Base-by-base conservation (phyloP, 1,140 invertebrate genomes). In the Leptoteleia sp. region DNA sequence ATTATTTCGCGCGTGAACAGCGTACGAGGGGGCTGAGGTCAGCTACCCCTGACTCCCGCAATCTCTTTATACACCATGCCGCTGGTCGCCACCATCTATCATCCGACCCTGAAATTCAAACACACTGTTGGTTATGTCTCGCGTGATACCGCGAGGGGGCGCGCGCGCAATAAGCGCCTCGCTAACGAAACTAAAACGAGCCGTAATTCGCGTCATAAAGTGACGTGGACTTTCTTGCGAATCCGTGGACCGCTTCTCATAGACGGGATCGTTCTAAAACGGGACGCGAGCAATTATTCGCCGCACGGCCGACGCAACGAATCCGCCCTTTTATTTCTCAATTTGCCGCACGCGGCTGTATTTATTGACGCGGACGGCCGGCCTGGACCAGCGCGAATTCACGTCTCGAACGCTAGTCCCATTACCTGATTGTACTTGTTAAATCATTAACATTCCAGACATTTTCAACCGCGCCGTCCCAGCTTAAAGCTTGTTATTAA, bases 41-140 rank as follows among this genome's bases (percentile, higher is more conserved):
- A 90, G 89, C 90, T 90, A 82, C 85, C 89, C 85, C 86, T 83
- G 62, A 88, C 84, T 62, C 86, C 85, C 19, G 85, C 87, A 72
- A 89, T 88, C 80, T 90, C 89, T 75, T 90, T 89, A 85, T 90
- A 90, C 72, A 90, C 89, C 88, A 90, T 89, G 37, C 84, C 87
- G 85, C 81, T 85, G 80, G 83, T 85, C 43, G 83, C 86, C 59
- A 88, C 83, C 86, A 88, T 88, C 81, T 85, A 83, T 81, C 87
- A 87, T 87, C 50, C 77, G 81, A 83, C 43, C 37, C 80, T 77
- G 68, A 65, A 81, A 72, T 72, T 52, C 29, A 54, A 75, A 57
- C 35, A 61, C 19, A 45, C 13, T 22, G 8, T 52, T 43, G 15
- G 16, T 27, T n/a, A n/a, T 50, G 11, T 25, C 13, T 16, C 43